These are phyloP conservation scores for Cacatua alba DNA, from an alignment of 2,113 vertebrate species.

Conservation along the genomic window DNA sequence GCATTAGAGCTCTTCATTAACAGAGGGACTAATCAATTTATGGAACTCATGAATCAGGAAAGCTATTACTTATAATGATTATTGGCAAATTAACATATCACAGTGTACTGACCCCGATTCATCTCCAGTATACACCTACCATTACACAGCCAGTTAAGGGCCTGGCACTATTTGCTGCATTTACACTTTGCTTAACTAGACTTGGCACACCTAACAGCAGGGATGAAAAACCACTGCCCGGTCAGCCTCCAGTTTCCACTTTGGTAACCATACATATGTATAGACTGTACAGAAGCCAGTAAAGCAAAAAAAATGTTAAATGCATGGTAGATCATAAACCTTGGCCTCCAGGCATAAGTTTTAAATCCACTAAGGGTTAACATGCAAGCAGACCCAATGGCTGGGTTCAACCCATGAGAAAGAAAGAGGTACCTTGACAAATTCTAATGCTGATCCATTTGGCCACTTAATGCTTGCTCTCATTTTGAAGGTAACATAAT, in stretches of 20 bases:
- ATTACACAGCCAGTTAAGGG: neutral
- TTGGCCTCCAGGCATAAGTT: fast-evolving
- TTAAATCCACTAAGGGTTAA: neutral
- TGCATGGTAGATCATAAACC: neutral
- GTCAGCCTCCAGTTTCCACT: neutral
- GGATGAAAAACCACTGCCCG: neutral
- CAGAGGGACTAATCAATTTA: conserved; percentile 67
- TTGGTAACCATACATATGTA: neutral
- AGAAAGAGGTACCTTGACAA: neutral
- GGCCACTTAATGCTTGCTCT: neutral
- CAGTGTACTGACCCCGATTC: conserved; percentile 41
- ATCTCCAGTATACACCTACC: neutral
- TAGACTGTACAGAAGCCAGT: neutral
- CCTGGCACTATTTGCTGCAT: neutral
- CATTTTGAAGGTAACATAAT: neutral
- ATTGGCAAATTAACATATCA: conserved; percentile 68
- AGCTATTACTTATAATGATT: conserved; percentile 67
- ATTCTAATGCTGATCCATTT: neutral
- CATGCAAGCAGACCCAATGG: neutral
- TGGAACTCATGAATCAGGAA: conserved; percentile 69
- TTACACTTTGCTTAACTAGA: neutral
- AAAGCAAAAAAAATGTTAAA: neutral
- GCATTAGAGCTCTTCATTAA: conserved; percentile 71
- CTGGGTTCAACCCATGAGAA: neutral
- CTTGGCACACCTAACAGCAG: neutral